Evolutionary conservation across 2,113 vertebrate species (phyloP).

Genomic region (Pristiophorus japonicus): DNA sequence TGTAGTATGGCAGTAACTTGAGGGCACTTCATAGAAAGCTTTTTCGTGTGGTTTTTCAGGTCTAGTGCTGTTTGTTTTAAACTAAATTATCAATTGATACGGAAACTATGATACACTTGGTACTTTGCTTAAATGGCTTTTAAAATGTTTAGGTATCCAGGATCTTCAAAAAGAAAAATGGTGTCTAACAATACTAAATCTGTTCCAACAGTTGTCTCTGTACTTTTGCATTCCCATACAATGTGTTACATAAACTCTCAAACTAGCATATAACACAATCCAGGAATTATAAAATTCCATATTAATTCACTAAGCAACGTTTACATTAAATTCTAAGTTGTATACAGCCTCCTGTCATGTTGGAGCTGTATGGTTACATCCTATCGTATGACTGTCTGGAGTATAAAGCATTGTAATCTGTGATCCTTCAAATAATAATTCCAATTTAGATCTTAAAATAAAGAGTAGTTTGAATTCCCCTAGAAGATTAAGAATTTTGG

Average conservation of each 20-base stretch:
- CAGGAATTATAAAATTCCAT: background rate
- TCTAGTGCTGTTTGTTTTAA: slow-evolving; percentile 19
- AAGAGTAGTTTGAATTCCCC: background rate
- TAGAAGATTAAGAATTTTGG: background rate
- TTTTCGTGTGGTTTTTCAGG: background rate
- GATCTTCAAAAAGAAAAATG: background rate
- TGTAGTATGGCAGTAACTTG: background rate
- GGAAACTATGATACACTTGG: background rate
- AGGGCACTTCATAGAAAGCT: background rate
- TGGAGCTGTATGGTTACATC: background rate
- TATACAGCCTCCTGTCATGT: background rate
- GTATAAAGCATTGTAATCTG: background rate
- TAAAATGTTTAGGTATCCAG: slow-evolving; percentile 29
- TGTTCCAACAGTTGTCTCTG: background rate
- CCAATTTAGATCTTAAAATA: background rate
- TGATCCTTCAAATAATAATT: background rate
- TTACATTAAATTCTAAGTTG: background rate
- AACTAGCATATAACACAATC: background rate
- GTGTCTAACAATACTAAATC: background rate
- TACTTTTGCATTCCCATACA: background rate
- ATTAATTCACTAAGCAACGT: background rate
- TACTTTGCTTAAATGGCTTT: slow-evolving; percentile 9
- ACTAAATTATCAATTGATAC: slow-evolving; percentile 6
- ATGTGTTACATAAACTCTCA: background rate
- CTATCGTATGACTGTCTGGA: background rate